These are phyloP conservation scores for Drosophila arawakana DNA, from an alignment of 1,140 invertebrate genomes.

Conservation along the genomic window DNA sequence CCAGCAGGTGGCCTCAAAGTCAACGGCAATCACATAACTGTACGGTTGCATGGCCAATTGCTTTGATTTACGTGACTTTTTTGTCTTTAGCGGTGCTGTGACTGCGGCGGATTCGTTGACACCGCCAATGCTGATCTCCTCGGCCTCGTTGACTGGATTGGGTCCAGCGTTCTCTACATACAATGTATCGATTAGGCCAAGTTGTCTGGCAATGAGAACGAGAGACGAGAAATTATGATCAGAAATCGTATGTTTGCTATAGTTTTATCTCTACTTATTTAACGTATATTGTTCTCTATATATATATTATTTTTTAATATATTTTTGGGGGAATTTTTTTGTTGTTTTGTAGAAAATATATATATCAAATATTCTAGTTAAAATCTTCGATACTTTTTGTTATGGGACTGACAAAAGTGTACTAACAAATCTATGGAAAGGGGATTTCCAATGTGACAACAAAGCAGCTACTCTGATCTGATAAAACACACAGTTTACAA, in stretches of 20 bases:
- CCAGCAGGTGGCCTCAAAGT: conserved; percentile 86
- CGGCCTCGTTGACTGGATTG: conserved; percentile 51
- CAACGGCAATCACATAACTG: conserved; percentile 84
- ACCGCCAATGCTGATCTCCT: conserved; percentile 40
- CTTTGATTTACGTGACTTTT: conserved; percentile 66
- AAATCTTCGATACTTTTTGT: conserved; percentile 23
- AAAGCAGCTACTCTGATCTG: conserved; percentile 42
- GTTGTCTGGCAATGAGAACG: conserved; percentile 68
- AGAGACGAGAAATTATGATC: neutral
- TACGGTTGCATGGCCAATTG: conserved; percentile 74
- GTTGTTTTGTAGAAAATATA: conserved; percentile 57
- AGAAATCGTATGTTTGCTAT: neutral
- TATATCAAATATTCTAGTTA: conserved; percentile 25
- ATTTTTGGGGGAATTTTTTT: conserved; percentile 3
- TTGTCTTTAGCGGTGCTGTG: conserved; percentile 51
- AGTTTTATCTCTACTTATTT: neutral
- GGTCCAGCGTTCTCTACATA: conserved; percentile 70
- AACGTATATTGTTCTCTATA: neutral
- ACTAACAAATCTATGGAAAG: neutral
- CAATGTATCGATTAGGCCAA: conserved; percentile 84
- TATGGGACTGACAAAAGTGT: conserved; percentile 25
- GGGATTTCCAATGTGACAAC: conserved; percentile 5
- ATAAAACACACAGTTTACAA: conserved; percentile 2
- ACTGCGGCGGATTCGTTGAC: conserved; percentile 23
- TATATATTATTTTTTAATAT: conserved; percentile 6